phyloP scores from a whole-genome alignment of 2,797 vertebrate genomes.

The Eulemur mongoz region DNA sequence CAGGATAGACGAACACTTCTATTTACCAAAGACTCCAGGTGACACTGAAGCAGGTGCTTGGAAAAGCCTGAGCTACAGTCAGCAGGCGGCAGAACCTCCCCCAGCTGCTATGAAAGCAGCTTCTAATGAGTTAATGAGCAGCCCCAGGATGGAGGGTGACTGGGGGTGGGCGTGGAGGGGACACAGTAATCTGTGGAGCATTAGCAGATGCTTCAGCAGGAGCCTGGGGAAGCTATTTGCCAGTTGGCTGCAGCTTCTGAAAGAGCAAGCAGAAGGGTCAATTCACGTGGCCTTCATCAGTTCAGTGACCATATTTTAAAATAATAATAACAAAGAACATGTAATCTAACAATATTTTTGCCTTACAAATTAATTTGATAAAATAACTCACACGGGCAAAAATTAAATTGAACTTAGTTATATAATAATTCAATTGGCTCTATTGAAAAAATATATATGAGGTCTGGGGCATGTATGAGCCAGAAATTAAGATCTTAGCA shows the following conservation, averaged over 20 bases:
- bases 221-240: constrained; percentile 44
- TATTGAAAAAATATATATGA: background rate
- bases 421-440: background rate
- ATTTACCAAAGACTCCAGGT: background rate
- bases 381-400: background rate
- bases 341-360: background rate
- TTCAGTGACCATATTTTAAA: constrained; percentile 31
- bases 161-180: background rate
- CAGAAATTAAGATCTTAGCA: background rate
- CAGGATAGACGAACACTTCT: background rate
- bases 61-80: background rate
- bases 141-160: background rate
- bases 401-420: constrained; percentile 25
- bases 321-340: background rate
- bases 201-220: constrained; percentile 58
- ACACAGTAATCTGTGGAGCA: background rate
- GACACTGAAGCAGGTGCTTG: background rate
- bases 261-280: constrained; percentile 21
- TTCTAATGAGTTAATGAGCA: constrained; percentile 65
- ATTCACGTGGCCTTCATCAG: background rate
- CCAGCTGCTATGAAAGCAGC: background rate
- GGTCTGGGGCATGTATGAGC: background rate
- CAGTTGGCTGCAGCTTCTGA: constrained; percentile 70
- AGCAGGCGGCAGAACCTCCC: background rate
- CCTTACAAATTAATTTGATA: constrained; percentile 20